Percentiles rank a stretch among this genome's conserved stretches.
Conservation (phyloP, 2,113 vertebrate genomes). For the Stigmatopora nigra region DNA sequence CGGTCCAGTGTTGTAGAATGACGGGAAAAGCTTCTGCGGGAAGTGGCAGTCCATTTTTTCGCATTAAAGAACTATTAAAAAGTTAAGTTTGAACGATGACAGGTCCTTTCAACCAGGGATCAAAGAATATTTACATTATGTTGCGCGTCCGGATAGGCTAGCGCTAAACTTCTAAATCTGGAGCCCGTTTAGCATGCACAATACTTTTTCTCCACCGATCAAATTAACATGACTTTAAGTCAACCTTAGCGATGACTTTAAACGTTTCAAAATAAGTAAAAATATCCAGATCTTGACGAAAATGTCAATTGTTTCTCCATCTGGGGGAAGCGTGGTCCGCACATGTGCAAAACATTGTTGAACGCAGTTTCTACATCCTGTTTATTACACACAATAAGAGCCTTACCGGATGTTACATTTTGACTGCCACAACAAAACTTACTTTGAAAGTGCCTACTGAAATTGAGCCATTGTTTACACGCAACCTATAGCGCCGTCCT, state of each 20-base stretch:
- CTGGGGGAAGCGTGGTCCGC: background rate
- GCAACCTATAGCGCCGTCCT: too few species aligned
- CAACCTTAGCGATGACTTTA: background rate
- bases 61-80: background rate
- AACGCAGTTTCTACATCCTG: too few species aligned
- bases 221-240: background rate
- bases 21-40: slow-evolving; percentile 56
- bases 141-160: slow-evolving; percentile 2
- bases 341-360: background rate
- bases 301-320: background rate
- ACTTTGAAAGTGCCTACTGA: too few species aligned
- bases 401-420: too few species aligned
- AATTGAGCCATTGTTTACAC: too few species aligned
- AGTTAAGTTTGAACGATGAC: accelerated
- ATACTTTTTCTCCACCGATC: background rate
- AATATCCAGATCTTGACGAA: background rate
- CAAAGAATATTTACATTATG: slow-evolving; percentile 26
- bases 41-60: slow-evolving; percentile 58
- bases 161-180: background rate
- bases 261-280: background rate
- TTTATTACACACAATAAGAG: too few species aligned
- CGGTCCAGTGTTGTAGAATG: slow-evolving; percentile 51
- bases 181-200: background rate
- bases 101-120: background rate
- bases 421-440: too few species aligned